Evolutionary conservation across 2,113 vertebrate species (phyloP).

Genomic region (Ictidomys tridecemlineatus): DNA sequence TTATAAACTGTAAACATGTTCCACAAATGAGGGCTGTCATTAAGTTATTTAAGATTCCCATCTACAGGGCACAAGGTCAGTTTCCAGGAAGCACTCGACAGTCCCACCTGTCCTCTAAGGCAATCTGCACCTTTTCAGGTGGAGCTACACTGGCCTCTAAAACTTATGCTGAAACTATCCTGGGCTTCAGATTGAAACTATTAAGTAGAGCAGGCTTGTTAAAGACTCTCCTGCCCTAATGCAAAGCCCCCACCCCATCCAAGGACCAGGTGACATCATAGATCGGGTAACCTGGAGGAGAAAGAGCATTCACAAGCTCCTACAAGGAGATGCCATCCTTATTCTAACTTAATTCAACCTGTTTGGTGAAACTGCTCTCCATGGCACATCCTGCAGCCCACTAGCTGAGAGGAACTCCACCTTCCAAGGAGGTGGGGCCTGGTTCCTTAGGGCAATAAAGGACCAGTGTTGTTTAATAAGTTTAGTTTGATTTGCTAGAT

Average conservation of each 20-base stretch:
- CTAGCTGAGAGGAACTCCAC: background rate
- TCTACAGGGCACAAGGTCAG: background rate
- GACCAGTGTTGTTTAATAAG: background rate
- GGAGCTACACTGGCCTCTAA: background rate
- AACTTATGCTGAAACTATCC: background rate
- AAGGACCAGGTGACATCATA: background rate
- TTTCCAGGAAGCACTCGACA: background rate
- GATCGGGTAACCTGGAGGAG: background rate
- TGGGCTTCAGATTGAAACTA: background rate
- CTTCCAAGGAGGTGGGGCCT: background rate
- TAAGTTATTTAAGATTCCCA: background rate
- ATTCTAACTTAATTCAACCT: background rate
- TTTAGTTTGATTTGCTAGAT: background rate
- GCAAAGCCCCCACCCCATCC: background rate
- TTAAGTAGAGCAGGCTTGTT: background rate
- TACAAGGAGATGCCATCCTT: background rate
- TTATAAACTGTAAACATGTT: background rate
- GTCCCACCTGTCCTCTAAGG: background rate
- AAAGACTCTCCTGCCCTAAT: background rate
- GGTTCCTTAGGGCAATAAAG: background rate
- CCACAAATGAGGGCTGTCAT: background rate
- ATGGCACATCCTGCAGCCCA: rapidly evolving
- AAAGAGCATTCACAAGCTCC: background rate
- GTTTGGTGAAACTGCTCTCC: background rate
- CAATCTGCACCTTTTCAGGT: background rate